Base-by-base conservation (phyloP, 2,113 vertebrate genomes). In the Puffinus mauretanicus region DNA sequence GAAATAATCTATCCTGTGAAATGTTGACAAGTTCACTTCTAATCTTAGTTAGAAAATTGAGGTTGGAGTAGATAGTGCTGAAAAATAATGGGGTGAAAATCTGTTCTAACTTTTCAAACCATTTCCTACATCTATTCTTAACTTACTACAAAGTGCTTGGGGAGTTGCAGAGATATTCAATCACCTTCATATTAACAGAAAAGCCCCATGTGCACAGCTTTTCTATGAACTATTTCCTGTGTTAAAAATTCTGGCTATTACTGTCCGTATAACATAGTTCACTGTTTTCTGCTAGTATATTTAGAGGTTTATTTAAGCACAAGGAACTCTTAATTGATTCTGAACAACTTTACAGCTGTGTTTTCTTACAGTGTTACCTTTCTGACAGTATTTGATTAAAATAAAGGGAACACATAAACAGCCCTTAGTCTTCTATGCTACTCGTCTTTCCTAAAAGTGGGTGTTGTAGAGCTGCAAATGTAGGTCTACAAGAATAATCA, bases 41-140 rank as follows among this genome's bases (percentile, higher is more conserved):
- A 97, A 95, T 95, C 91, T 94, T 84, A 62, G 66, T 88, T 86
- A 91, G 91, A 88, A 96, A 96, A 90, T 93, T 95, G 92, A 84
- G 44, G 60, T 82, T 92, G 76, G 88, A 84, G 82, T 69, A 96
- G 76, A 95, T 62, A 88, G 62, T 71, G 72, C 52, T 94, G 73
- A 91, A 94, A 94, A 96, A 95, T 95, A 96, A 92, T 91, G 44
- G 72, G 65, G 46, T 89, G 80, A 95, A 94, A 94, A 92, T 86
- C 73, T 66, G 36, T 78, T 90, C 61, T 65, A 93, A 95, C 86
- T 95, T 92, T 92, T 94, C 77, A 91, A 94, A 75, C 69, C 44
- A 61, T 88, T 94, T 95, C 34, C 40, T 92, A 75, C 22, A 65
- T 83, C 64, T 55, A 47, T 94, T 96, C 80, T 81, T 86, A 86